Conservation (phyloP, 2,888 invertebrate species). For the Choristoneura rosaceana region DNA sequence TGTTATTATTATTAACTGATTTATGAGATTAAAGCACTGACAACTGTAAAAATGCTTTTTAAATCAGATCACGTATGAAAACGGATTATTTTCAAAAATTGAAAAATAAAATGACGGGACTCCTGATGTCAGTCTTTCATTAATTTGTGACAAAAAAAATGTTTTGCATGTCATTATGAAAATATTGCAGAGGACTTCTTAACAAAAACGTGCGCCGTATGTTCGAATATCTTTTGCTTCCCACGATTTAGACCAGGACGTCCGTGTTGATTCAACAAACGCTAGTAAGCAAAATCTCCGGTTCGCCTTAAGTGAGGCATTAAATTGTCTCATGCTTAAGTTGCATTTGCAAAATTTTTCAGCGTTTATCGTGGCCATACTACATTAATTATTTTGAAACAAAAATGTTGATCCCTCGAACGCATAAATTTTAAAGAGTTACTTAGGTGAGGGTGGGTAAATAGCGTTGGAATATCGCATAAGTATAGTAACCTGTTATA, state of each 20-base stretch:
- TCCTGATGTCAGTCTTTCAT: no score
- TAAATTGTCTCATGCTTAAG: neutral
- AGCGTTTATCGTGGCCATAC: neutral
- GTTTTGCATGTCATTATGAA: neutral
- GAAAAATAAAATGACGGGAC: no score
- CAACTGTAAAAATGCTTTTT: no score
- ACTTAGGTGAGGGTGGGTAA: no score
- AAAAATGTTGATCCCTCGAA: neutral
- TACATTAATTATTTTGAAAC: neutral
- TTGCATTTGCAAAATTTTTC: neutral
- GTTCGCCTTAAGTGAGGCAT: neutral
- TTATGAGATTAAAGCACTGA: no score
- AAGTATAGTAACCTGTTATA: no score
- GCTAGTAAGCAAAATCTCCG: slow-evolving; percentile 4
- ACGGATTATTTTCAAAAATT: no score
- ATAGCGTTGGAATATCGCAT: no score
- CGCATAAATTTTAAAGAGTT: neutral
- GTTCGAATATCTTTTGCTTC: slow-evolving; percentile 9
- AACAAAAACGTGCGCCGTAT: slow-evolving; percentile 7
- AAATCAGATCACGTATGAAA: no score
- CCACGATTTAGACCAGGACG: slow-evolving; percentile 27
- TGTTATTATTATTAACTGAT: no score
- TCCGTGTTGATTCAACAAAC: slow-evolving; percentile 31
- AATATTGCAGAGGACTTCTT: slow-evolving; percentile 8
- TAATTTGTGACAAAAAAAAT: no score